Conservation (phyloP, 1,140 invertebrate genomes). For the Dinothrombium tinctorium region DNA sequence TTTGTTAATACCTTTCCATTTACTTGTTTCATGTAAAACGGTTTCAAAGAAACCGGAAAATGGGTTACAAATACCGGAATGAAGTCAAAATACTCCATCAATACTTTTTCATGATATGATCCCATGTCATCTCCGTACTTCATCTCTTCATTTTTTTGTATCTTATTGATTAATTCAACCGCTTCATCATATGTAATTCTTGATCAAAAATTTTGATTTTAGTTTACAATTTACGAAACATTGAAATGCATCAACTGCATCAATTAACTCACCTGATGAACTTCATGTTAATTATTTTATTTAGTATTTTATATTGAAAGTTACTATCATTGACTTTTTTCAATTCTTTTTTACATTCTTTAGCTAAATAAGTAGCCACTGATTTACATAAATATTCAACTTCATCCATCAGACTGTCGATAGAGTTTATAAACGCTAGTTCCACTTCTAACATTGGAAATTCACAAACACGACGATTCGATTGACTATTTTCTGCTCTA, state of each 20-base stretch:
- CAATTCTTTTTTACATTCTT: slow-evolving; percentile 5
- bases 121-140: slow-evolving; percentile 33
- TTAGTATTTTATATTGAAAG: slow-evolving; percentile 1
- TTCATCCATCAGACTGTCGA: slow-evolving; percentile 34
- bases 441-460: slow-evolving; percentile 96
- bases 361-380: not conserved
- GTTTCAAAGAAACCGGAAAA: slow-evolving; percentile 62
- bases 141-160: slow-evolving; percentile 26
- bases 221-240: no score
- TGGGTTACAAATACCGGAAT: slow-evolving; percentile 65
- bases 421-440: slow-evolving; percentile 45
- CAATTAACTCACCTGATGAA: slow-evolving; percentile 5
- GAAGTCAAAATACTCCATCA: slow-evolving; percentile 44
- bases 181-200: slow-evolving; percentile 55
- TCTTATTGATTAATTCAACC: slow-evolving; percentile 33
- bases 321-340: slow-evolving; percentile 1
- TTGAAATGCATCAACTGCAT: no score
- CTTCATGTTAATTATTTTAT: not conserved
- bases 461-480: slow-evolving; percentile 71
- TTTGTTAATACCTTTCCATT: slow-evolving; percentile 30
- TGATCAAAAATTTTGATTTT: no score
- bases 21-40: slow-evolving; percentile 74
- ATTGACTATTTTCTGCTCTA: slow-evolving; percentile 68
- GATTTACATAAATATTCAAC: slow-evolving; percentile 8
- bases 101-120: slow-evolving; percentile 69